Conservation (phyloP, 2,888 invertebrate genomes). For the Willowsia nigromaculata region DNA sequence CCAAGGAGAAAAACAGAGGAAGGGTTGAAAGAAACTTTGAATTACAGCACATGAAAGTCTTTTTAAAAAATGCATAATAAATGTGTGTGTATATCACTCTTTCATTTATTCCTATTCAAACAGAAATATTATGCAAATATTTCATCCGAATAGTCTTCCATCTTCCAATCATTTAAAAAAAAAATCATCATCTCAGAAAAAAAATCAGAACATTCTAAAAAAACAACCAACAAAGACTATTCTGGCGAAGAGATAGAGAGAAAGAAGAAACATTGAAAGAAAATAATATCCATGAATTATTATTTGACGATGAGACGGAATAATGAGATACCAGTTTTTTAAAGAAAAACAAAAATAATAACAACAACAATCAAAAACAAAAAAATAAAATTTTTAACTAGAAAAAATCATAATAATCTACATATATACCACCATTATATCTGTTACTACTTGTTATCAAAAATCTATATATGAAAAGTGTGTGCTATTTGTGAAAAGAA, state of each 20-base stretch:
- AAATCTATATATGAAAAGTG: neutral
- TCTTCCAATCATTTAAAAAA: slow-evolving; percentile 28
- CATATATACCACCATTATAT: slow-evolving; percentile 8
- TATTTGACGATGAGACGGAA: slow-evolving; percentile 39
- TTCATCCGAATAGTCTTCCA: slow-evolving; percentile 72
- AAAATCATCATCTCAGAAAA: slow-evolving; percentile 34
- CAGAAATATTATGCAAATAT: neutral
- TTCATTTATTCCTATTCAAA: slow-evolving; percentile 34
- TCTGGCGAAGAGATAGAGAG: slow-evolving; percentile 36
- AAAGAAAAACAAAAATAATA: slow-evolving; percentile 30
- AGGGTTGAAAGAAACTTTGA: neutral
- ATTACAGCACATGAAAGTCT: slow-evolving; percentile 2
- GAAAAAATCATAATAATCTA: slow-evolving; percentile 30
- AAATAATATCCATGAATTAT: neutral
- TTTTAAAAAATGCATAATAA: slow-evolving; percentile 15
- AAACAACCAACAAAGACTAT: slow-evolving; percentile 41
- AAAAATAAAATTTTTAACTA: slow-evolving; percentile 25
- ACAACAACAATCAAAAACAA: slow-evolving; percentile 37
- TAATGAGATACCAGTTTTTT: slow-evolving; percentile 41
- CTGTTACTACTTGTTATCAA: slow-evolving; percentile 28
- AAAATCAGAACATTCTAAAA: slow-evolving; percentile 19
- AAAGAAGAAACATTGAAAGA: neutral
- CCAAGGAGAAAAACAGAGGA: neutral
- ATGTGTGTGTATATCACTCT: slow-evolving; percentile 35
- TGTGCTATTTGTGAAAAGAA: slow-evolving; percentile 4